Base-by-base conservation (phyloP, 2,113 vertebrate species). In the Podocnemis expansa region DNA sequence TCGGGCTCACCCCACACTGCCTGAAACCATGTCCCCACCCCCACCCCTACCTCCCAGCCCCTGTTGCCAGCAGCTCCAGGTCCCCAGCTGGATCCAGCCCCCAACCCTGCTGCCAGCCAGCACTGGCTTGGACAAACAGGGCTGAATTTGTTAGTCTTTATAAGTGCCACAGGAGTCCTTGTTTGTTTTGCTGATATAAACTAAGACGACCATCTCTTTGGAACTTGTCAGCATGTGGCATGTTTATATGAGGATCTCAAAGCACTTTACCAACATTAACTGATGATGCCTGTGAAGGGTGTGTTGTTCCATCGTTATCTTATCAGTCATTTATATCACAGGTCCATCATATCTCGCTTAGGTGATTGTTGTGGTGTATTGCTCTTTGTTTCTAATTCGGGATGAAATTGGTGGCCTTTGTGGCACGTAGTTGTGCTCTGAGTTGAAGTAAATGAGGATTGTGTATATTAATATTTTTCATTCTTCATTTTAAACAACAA, bases 281-380 rank as follows among this genome's bases (percentile, higher is more conserved):
- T 73, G 84, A 85, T 92, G 49, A 82, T 85, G 54, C 31, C 79
- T 67, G 87, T 92, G 1, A 7, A 85, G 88, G 86, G 87, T 85
- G 73, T 70, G 87, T 93, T 96, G 83, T 84, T 90, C 13, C 88
- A 7, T 82, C 81, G 73, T n/a, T n/a, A n/a, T n/a, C n/a, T 85
- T 91, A 89, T 94, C 92, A 88, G 76, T 92, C 96, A 67, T 17
- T 91, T 87, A 86, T 89, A 29, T 80, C 83, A 87, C 96, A 95
- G 82, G 63, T 79, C 93, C 76, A 89, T 49, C 0, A 0, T 82
- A 93, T 96, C 93, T 93, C 73, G 13, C 49, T 76, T 87, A 89
- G 91, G 90, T 91, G 94, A 94, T 45, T 96, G 56, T 87, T 84
- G 52, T 73, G 52, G 80, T 93, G 38, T 24, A 92, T 54, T 79